Evolutionary conservation across 2,888 invertebrate genomes (phyloP).

Genomic region (Melieria crassipennis): DNA sequence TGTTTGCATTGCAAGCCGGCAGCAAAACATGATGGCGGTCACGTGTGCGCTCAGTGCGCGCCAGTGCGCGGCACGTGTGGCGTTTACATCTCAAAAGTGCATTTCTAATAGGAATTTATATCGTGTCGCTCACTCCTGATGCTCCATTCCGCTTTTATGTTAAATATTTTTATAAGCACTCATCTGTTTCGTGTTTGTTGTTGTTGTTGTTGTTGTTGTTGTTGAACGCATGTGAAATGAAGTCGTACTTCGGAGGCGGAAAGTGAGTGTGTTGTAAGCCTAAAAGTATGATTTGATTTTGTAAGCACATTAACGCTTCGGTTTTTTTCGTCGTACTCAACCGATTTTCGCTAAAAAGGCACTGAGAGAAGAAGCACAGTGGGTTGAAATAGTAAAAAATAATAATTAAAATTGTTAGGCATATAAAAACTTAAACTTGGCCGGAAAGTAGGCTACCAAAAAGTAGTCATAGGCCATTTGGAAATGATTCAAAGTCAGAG

Average conservation of each 20-base stretch:
- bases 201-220: neutral
- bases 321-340: too few species aligned
- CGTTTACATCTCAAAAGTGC: constrained; percentile 44
- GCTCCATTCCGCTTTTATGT: constrained; percentile 36
- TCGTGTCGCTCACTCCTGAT: constrained; percentile 28
- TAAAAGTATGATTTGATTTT: constrained; percentile 57
- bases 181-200: neutral
- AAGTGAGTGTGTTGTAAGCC: constrained; percentile 43
- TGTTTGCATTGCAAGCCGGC: constrained; percentile 51
- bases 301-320: constrained; percentile 54
- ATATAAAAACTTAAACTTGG: too few species aligned
- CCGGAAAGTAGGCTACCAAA: too few species aligned
- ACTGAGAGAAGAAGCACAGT: too few species aligned
- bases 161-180: constrained; percentile 3
- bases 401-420: too few species aligned
- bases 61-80: constrained; percentile 59
- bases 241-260: neutral
- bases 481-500: too few species aligned
- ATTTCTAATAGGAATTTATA: constrained; percentile 33
- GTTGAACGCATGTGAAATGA: constrained; percentile 9
- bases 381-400: too few species aligned
- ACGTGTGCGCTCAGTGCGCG: constrained; percentile 49
- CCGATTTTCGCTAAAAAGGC: neutral
- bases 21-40: constrained; percentile 64
- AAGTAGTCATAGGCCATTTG: too few species aligned